Base-by-base conservation (phyloP, 2,113 vertebrate genomes). In the Rynchops niger region DNA sequence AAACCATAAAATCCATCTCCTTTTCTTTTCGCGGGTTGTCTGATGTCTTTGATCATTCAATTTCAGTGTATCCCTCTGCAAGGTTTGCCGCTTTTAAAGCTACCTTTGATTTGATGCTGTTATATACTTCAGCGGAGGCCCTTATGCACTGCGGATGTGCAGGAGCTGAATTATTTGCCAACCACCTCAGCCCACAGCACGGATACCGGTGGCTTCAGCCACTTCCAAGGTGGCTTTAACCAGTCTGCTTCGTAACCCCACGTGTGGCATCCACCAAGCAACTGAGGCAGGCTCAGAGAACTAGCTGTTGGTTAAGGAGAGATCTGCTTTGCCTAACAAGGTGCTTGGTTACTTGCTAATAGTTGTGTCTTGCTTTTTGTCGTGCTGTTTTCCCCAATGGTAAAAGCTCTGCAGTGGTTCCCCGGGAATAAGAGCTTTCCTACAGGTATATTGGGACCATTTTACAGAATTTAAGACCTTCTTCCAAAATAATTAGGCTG, bases 231-330 rank as follows among this genome's bases (percentile, higher is more conserved):
- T 53, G 43, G 11, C 22, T 47, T 63, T 38, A 52, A 12, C 6
- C 36, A 12, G 0, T 22, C 13, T 11, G 43, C 38, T 59, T 15
- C 29, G 15, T 13, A n/a, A 55, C 20, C n/a, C 71, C 8, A 55
- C 29, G 9, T 17, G 3, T 11, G 19, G 25, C 6, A 7, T 42
- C 29, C 30, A 4, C 23, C 3, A 8, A 47, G 79, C n/a, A 0
- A 2, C 3, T 43, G 15, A 14, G 43, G 22, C 21, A 25, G 38
- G 32, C 32, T 50, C 36, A 14, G 18, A 12, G 25, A 22, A 27
- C 19, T 22, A 12, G 20, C 16, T 34, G 9, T 14, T 29, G 14
- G 30, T 13, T 62, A 27, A 27, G 52, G 52, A 45, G 43, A 16
- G 45, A 10, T 15, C 34, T 52, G 12, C 29, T 34, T 38, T 38